phyloP scores from a whole-genome alignment of 2,797 vertebrate genomes.

The Hylomyscus alleni region DNA sequence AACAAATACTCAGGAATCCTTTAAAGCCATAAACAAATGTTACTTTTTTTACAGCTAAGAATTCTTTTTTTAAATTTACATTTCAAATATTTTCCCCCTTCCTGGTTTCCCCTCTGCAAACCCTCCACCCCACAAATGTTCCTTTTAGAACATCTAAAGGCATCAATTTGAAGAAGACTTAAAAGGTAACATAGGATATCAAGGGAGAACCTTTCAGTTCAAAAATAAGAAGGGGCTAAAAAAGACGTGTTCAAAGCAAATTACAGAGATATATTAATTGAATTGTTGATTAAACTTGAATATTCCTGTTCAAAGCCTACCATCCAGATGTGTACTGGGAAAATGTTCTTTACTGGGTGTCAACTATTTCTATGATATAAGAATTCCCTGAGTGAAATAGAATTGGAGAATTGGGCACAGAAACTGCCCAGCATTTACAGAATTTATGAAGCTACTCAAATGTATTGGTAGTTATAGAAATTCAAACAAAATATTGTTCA shows the following conservation, averaged over 20 bases:
- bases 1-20: not conserved
- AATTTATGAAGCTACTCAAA: not conserved
- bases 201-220: not conserved
- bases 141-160: constrained; percentile 15
- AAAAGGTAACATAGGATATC: not conserved
- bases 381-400: not conserved
- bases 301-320: not conserved
- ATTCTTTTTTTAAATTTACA: not conserved
- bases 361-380: not conserved
- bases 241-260: not conserved
- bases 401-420: not conserved
- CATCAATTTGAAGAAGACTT: not conserved
- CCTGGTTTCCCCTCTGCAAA: not conserved
- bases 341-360: not conserved
- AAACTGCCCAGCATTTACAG: not conserved
- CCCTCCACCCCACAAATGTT: not conserved
- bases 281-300: not conserved
- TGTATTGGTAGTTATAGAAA: not conserved
- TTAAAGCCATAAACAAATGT: not conserved
- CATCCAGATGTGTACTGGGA: not conserved
- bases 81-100: not conserved
- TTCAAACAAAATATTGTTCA: not conserved
- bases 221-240: not conserved
- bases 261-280: not conserved
- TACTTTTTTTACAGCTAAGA: not conserved